Base-by-base conservation (phyloP, 92 coral and sea anemone genomes). In the Hydrozoanthus gracilis region DNA sequence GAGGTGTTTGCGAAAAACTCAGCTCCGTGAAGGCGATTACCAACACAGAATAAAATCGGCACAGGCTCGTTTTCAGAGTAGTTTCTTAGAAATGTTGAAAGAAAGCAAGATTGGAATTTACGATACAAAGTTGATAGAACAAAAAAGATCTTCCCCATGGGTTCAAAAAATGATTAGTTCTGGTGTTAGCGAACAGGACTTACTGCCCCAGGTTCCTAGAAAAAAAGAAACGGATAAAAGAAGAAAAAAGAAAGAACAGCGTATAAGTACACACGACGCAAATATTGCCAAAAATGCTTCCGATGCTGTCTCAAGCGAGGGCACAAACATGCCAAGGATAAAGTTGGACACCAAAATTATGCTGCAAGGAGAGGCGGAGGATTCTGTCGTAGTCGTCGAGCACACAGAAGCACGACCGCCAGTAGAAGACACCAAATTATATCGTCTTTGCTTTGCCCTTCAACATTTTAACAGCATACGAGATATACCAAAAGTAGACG, bases 61-160 rank as follows among this genome's bases (percentile, higher is more conserved):
- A 7, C 67, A 72, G 49, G 50, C 75, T 3, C 78, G 75, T 50
- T 46, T 65, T 70, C 84, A 88, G 20, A 93, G 90, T 8, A 87
- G 78, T 39, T 94, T 92, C 46, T 52, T 94, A 71, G 90, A 91
- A 88, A 94, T 94, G 98, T 88, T 94, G 14, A 89, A 91, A 58
- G 82, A 74, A 51, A 94, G 94, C 75, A 90, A 87, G 58, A 64
- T 70, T 47, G 98, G 98, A 75, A 94, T 94, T 78, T 94, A 90
- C 82, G 98, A 94, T 39, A 39, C 80, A 47, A 86, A 84, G 44
- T 12, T 84, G 16, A 83, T 88, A 88, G 83, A 73, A 18, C 18
- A 44, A 52, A 88, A 92, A 44, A 64, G 62, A 46, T 82, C 88
- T 3, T 94, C 98, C 9, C 78, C 87, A 71, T 94, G 98, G 98